Evolutionary conservation across 2,888 invertebrate genomes (phyloP).

Genomic region (Salpingus planirostris): DNA sequence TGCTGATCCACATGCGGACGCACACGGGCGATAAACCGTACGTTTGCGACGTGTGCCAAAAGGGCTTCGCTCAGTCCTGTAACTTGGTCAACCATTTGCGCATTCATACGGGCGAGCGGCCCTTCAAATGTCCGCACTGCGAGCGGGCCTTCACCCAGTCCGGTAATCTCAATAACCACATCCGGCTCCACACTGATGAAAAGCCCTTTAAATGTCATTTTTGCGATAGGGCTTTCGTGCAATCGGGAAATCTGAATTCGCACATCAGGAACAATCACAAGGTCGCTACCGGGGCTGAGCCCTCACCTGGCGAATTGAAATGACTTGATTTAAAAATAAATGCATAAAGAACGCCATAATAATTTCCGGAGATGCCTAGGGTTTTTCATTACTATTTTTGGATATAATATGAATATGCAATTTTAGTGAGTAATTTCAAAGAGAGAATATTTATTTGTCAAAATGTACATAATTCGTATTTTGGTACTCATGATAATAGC

Average conservation of each 20-base stretch:
- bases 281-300: too few relatives aligned
- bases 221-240: conserved; percentile 39
- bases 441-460: too few relatives aligned
- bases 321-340: too few relatives aligned
- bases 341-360: neutral
- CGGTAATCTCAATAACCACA: conserved; percentile 39
- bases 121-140: conserved; percentile 40
- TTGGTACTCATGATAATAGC: too few relatives aligned
- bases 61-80: conserved; percentile 39
- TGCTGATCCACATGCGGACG: conserved; percentile 37
- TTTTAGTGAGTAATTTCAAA: too few relatives aligned
- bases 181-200: conserved; percentile 38
- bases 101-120: conserved; percentile 39
- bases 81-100: conserved; percentile 40
- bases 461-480: too few relatives aligned
- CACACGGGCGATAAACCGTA: conserved; percentile 38
- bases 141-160: conserved; percentile 41
- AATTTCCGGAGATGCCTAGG: too few relatives aligned
- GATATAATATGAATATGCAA: too few relatives aligned
- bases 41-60: conserved; percentile 36
- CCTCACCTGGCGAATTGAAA: too few relatives aligned
- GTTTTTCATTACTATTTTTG: too few relatives aligned
- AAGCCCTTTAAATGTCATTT: conserved; percentile 41
- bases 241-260: conserved; percentile 39
- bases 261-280: conserved; percentile 40